A percentile compares a stretch with the other conserved stretches of the same genome.
phyloP scores from a whole-genome alignment of 2,888 invertebrate genomes.

The Trissoscelio sp. region DNA sequence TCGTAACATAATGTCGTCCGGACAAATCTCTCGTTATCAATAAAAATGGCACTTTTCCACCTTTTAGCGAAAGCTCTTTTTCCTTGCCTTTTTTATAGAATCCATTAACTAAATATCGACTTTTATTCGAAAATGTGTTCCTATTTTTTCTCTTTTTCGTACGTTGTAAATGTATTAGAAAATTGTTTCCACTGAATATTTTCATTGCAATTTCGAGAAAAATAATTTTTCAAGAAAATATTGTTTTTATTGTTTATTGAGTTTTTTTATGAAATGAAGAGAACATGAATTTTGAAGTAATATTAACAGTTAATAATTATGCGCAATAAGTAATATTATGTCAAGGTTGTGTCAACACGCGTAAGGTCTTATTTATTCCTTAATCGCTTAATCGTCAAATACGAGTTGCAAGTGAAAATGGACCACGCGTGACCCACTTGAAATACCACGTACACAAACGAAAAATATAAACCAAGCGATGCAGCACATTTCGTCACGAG shows the following conservation, averaged over 20 bases:
- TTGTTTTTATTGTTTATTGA: too few relatives aligned
- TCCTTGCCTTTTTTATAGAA: background rate
- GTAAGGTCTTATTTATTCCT: constrained; percentile 25
- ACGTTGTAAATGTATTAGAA: too few relatives aligned
- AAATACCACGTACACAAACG: constrained; percentile 47
- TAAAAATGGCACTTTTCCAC: constrained; percentile 13
- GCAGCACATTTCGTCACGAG: constrained; percentile 74
- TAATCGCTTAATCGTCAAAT: constrained; percentile 54
- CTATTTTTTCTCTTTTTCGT: too few relatives aligned
- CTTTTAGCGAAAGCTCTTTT: background rate
- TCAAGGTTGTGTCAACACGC: constrained; percentile 31
- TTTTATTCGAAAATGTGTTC: too few relatives aligned
- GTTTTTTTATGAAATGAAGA: too few relatives aligned
- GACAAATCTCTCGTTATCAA: too few relatives aligned
- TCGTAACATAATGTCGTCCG: background rate
- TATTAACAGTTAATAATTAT: too few relatives aligned
- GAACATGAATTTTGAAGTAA: background rate
- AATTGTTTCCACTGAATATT: too few relatives aligned
- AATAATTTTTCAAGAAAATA: too few relatives aligned
- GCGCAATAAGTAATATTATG: constrained; percentile 3
- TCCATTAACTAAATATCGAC: constrained; percentile 3
- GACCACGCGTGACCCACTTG: constrained; percentile 43
- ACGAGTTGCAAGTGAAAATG: constrained; percentile 29
- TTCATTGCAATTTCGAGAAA: too few relatives aligned
- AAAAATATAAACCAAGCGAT: constrained; percentile 42